Base-by-base conservation (phyloP, 2,888 invertebrate genomes). In the Endotricha flammealis region DNA sequence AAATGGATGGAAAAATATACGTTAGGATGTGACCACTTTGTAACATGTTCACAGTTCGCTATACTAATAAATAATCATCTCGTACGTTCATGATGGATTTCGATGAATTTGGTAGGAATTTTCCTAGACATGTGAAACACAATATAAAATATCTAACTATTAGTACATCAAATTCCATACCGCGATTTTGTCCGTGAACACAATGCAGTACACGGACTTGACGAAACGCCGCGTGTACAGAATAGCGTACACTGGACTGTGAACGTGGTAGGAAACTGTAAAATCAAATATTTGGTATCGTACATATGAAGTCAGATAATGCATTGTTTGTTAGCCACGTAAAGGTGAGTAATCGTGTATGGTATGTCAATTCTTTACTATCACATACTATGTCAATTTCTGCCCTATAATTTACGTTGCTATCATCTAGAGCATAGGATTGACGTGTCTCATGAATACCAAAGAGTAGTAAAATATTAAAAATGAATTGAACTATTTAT, bases 371-470 rank as follows among this genome's bases (percentile, higher is more conserved):
- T 66, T 64, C 57, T 47, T 44, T 62, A 53, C 49, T 41, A 41
- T 32, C 12, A 35, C 32, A 39, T 46, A 48, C 39, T 50, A 50
- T 36, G 68, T 69, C 63, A 69, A 64, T 61, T 68, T 62, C 39
- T 53, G 43, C 36, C 39, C 42, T 41, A 41, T 43, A 38, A n/a
- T 39, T 32, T 42, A 29, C 29, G 39, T 44, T 29, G 33, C 23
- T 36, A 37, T 39, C 32, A 30, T 9, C 28, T 29, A 13, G 40
- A 45, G 53, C 53, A 64, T 50, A 44, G 62, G 56, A 73, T 74
- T 71, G 73, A 72, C 71, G 57, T 66, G 48, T 71, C 50, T 48
- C 70, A 64, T 62, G 58, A 58, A 57, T 65, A 71, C 65, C 52
- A 48, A 49, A 50, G 39, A 48, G 56, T 60, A 61, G 58, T n/a